A percentile compares a stretch with the other conserved stretches of the same genome.
phyloP scores from a whole-genome alignment of 2,113 vertebrate genomes.

The Ageneiosus marmoratus region DNA sequence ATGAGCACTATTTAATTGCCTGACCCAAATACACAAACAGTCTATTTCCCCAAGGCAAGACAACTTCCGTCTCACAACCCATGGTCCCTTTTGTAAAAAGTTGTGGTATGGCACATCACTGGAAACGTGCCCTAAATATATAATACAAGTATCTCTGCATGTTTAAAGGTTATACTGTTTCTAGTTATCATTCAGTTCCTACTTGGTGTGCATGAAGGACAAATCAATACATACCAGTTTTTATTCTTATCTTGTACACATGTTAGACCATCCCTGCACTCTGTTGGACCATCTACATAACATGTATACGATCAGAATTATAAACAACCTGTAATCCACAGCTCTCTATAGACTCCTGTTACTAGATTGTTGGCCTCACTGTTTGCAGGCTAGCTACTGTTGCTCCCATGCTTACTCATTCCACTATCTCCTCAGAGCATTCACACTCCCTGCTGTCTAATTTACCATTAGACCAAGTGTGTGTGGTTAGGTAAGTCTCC shows the following conservation, averaged over 20 bases:
- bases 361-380: neutral
- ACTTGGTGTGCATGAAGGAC: neutral
- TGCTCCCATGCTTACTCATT: neutral
- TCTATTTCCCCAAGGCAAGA: constrained; percentile 4
- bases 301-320: neutral
- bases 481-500: neutral
- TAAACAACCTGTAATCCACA: neutral
- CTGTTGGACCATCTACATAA: neutral
- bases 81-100: constrained; percentile 1
- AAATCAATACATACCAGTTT: neutral
- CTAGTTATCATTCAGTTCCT: too few species aligned
- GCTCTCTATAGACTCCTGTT: too few species aligned
- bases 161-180: too few species aligned
- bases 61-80: constrained; percentile 7
- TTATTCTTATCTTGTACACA: neutral
- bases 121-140: too few species aligned
- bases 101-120: neutral
- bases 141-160: too few species aligned
- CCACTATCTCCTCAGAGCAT: neutral
- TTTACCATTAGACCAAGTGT: neutral
- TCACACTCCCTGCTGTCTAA: neutral
- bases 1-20: constrained; percentile 32
- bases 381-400: neutral
- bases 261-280: neutral
- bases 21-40: constrained; percentile 37